phyloP scores from a whole-genome alignment of 2,113 vertebrate genomes.

The Bettongia penicillata region DNA sequence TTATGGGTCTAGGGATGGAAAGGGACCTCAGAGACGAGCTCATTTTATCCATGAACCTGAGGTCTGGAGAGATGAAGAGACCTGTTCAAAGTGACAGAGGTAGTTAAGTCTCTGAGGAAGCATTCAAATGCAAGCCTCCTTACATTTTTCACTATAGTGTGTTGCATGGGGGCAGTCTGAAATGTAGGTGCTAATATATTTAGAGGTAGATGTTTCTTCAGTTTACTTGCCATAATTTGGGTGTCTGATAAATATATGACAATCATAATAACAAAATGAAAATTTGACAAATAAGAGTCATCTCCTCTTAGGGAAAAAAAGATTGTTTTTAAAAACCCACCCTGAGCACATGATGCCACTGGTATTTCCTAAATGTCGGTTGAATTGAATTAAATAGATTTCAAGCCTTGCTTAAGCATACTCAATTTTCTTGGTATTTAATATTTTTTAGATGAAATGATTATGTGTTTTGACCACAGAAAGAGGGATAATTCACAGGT shows the following conservation, averaged over 20 bases:
- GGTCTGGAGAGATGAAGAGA: background rate
- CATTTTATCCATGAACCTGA: background rate
- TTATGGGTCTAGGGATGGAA: background rate
- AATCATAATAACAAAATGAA: constrained; percentile 24
- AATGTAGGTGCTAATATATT: constrained; percentile 17
- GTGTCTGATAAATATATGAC: constrained; percentile 22
- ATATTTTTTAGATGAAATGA: constrained; percentile 34
- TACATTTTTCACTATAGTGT: background rate
- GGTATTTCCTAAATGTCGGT: background rate
- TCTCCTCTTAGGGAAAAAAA: background rate
- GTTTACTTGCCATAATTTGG: constrained; percentile 57
- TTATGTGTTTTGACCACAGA: constrained; percentile 55
- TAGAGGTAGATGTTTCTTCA: constrained; percentile 52
- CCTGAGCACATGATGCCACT: background rate
- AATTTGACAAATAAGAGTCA: constrained; percentile 12
- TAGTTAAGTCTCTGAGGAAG: background rate
- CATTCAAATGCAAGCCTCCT: background rate
- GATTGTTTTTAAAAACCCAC: background rate
- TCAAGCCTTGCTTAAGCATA: constrained; percentile 36
- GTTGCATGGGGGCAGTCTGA: background rate
- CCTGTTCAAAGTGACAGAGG: background rate
- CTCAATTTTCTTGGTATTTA: constrained; percentile 31
- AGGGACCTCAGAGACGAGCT: background rate
- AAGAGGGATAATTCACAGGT: background rate
- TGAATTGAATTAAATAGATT: constrained; percentile 4